Conservation (phyloP, 2,797 vertebrate genomes). For the Rhinogobio ventralis region DNA sequence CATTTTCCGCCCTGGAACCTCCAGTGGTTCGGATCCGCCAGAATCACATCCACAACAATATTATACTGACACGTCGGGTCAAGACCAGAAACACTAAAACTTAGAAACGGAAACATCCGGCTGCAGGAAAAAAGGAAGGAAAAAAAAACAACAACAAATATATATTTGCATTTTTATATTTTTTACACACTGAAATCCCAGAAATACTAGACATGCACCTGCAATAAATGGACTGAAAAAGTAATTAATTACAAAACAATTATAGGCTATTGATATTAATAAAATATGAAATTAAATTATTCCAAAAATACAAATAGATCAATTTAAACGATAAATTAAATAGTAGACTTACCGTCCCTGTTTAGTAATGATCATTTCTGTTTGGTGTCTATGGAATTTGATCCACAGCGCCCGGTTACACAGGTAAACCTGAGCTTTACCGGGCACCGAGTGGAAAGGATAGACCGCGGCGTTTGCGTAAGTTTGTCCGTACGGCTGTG, state of each 20-base stretch:
- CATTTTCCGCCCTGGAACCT: conserved; percentile 99
- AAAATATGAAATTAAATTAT: background rate
- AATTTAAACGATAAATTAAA: background rate
- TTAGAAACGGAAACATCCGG: conserved; percentile 98
- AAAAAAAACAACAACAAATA: background rate
- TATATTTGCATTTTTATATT: background rate
- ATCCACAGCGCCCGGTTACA: conserved; percentile 99
- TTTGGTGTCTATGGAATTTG: conserved; percentile 98
- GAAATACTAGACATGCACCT: background rate
- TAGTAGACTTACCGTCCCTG: conserved; percentile 89
- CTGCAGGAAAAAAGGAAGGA: conserved; percentile 69
- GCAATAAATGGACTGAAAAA: background rate
- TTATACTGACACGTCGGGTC: conserved; percentile 98
- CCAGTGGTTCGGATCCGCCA: conserved; percentile 99
- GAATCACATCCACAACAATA: conserved; percentile 99
- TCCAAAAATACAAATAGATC: background rate
- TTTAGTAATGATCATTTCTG: conserved; percentile 99
- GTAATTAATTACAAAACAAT: background rate
- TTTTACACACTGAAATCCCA: background rate
- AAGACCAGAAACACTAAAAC: conserved; percentile 97
- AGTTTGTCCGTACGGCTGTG: conserved; percentile 95
- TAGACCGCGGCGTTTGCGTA: conserved; percentile 97
- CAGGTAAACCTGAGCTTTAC: conserved; percentile 98
- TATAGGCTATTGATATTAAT: background rate
- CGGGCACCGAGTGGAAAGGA: conserved; percentile 95